Evolutionary conservation across 2,888 invertebrate species (phyloP), one percentile per base, ranked within the genome.

Genomic region (Melipona bicolor): DNA sequence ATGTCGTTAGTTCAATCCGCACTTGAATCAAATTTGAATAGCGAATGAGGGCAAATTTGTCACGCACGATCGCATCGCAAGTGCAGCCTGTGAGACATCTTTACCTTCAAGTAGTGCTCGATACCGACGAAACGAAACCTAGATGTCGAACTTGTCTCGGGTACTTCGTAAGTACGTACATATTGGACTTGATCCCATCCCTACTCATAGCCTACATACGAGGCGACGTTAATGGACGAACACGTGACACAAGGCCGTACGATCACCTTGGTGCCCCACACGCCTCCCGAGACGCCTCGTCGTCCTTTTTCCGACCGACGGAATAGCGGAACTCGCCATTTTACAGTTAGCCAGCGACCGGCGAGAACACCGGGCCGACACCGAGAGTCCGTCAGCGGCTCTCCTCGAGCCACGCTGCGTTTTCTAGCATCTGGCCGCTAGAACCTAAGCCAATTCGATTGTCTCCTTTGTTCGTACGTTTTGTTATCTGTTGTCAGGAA

Each of bases 181-280:
- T 43, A 43, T 43, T 43, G 43, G 43, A 43, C 43, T 43, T 9
- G 43, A 43, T 43, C 9, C 43, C 43, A 43, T 43, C 43, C 82
- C 70, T 70, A 69, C 70, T 72, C 82, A 76, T 85, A 83, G 70
- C 84, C 84, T 80, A 85, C 85, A 85, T 77, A 80, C 75, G 56
- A 77, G 62, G 81, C 81, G 85, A 86, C 84, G 77, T 79, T 88
- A 88, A 86, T 88, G 88, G 86, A 88, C 81, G 85, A 81, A 84
- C 90, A 89, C 91, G 92, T 91, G 91, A 92, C 91, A 90, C 93
- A 93, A 93, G 93, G 93, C 91, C 93, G 92, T 89, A 88, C 90
- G 90, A 91, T 93, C 91, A 93, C 93, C 93, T 93, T 93, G 93
- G 88, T 89, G 88, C 87, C 88, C 89, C 89, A 88, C 87, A 88